Evolutionary conservation across 2,113 vertebrate species (phyloP).

Genomic region (Romanogobio albipinnatus): DNA sequence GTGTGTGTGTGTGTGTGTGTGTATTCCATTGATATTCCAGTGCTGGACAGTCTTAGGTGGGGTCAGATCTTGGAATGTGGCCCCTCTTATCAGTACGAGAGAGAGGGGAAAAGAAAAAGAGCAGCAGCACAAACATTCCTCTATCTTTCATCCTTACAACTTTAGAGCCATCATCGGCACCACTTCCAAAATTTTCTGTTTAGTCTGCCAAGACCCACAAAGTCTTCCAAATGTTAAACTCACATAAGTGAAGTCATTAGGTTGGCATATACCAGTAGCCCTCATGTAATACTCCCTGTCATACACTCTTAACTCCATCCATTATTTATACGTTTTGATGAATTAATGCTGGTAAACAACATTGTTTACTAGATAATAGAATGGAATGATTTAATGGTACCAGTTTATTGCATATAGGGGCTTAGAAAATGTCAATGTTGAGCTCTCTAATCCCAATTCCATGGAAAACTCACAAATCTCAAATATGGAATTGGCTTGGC

Average conservation of each 20-base stretch:
- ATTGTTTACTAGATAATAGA: background rate
- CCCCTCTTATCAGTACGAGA: constrained; percentile 72
- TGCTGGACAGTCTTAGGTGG: constrained; percentile 77
- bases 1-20: constrained; percentile 39
- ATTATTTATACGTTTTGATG: background rate
- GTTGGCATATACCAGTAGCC: background rate
- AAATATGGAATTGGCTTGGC: background rate
- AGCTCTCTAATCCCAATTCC: background rate
- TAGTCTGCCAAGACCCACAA: constrained; percentile 1
- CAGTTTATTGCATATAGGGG: background rate
- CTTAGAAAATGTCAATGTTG: constrained; percentile 19
- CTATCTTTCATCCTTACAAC: constrained; percentile 37
- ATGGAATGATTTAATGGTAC: background rate
- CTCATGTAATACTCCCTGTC: constrained; percentile 1
- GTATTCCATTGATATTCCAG: constrained; percentile 58
- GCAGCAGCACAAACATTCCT: constrained; percentile 33
- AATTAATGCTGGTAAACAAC: background rate
- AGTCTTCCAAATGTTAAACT: constrained; percentile 8
- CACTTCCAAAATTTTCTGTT: background rate
- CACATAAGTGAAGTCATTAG: background rate
- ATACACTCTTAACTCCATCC: background rate
- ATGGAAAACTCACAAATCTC: constrained; percentile 31
- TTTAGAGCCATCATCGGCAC: constrained; percentile 14
- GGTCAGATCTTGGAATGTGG: constrained; percentile 76
- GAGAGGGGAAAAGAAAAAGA: constrained; percentile 40